phyloP scores from a whole-genome alignment of 2,113 vertebrate genomes.

The Carassius carassius region DNA sequence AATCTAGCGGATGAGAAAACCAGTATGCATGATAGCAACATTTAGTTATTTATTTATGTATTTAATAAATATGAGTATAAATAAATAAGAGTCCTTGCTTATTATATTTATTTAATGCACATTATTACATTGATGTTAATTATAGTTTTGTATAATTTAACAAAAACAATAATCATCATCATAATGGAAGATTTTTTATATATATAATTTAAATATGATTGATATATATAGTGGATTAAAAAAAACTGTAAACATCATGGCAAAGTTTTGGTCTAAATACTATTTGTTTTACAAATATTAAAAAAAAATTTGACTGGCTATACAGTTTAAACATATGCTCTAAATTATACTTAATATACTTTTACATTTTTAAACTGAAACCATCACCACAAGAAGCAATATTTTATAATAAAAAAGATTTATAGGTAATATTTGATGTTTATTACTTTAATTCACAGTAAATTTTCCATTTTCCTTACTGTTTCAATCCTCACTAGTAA shows the following conservation, averaged over 20 bases:
- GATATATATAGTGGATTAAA: neutral
- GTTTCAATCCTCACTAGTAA: no score
- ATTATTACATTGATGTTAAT: no score
- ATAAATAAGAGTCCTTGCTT: no score
- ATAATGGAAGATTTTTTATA: neutral
- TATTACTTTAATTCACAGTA: no score
- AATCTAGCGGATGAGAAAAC: neutral
- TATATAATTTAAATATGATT: neutral
- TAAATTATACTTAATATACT: neutral
- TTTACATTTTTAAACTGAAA: neutral
- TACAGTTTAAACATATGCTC: neutral
- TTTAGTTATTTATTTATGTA: neutral
- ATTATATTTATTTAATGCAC: no score
- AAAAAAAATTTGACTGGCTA: neutral
- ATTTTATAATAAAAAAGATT: neutral
- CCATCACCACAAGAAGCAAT: no score
- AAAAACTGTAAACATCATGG: neutral
- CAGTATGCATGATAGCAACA: neutral
- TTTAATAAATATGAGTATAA: neutral
- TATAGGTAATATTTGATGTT: neutral
- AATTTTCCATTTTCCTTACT: no score
- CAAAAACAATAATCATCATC: no score
- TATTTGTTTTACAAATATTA: neutral
- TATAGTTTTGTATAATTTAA: no score
- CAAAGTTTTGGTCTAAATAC: neutral